phyloP scores from a whole-genome alignment of 2,888 invertebrate genomes.

The Agapostemon virescens region DNA sequence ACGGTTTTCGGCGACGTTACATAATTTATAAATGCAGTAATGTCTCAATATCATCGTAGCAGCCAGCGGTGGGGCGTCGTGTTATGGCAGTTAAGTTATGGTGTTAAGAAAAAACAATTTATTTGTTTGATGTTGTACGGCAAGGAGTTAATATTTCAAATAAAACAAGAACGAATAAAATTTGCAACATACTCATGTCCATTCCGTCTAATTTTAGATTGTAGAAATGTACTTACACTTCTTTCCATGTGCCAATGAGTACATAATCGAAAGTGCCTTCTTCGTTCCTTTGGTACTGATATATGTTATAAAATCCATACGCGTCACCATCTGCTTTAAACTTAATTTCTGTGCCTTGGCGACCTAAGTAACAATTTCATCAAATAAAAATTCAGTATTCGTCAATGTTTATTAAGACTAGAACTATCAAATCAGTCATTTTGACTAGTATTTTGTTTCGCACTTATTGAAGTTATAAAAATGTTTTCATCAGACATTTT shows the following conservation, averaged over 20 bases:
- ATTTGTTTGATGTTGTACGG: no score
- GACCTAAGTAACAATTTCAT: constrained; percentile 76
- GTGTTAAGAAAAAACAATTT: no score
- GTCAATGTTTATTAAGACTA: no score
- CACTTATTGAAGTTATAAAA: no score
- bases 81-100: no score
- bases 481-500: no score
- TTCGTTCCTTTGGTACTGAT: constrained; percentile 83
- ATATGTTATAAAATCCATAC: constrained; percentile 86
- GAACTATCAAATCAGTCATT: no score
- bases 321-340: constrained; percentile 87
- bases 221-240: constrained; percentile 79
- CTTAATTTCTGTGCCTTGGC: constrained; percentile 81
- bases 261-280: constrained; percentile 83
- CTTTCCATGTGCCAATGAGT: constrained; percentile 83
- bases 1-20: not conserved
- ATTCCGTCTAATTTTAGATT: not conserved
- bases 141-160: no score
- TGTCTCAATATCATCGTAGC: not conserved
- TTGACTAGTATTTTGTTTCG: no score
- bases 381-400: not conserved
- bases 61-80: no score
- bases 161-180: not conserved
- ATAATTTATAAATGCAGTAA: not conserved
- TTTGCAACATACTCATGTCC: not conserved